Percentiles rank a stretch among this genome's conserved stretches.
These are phyloP conservation scores for Metridium senile DNA, from an alignment of 92 coral and sea anemone genomes.

Conservation along the genomic window DNA sequence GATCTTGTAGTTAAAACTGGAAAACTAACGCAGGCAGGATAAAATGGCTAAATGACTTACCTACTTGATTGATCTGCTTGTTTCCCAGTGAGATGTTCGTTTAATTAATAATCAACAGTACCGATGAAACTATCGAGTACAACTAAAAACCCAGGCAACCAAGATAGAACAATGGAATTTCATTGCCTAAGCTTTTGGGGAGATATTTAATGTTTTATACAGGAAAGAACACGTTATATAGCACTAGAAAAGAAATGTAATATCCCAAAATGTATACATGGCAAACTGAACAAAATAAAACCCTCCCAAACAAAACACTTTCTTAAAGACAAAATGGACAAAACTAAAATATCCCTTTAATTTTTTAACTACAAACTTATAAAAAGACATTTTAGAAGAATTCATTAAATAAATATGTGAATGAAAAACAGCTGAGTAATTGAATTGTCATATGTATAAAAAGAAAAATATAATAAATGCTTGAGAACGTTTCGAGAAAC, in stretches of 20 bases:
- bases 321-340: too few relatives aligned
- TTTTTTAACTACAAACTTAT: background rate
- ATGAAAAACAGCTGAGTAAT: background rate
- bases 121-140: background rate
- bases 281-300: too few relatives aligned
- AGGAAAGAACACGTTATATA: slow-evolving; percentile 30
- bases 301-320: too few relatives aligned
- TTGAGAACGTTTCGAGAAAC: background rate
- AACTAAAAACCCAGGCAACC: slow-evolving; percentile 17
- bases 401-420: background rate
- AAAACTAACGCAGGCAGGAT: too few relatives aligned
- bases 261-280: background rate
- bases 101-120: background rate
- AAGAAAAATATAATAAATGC: background rate
- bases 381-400: background rate
- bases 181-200: slow-evolving; percentile 13
- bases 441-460: too few relatives aligned
- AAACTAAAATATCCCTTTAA: too few relatives aligned
- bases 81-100: background rate
- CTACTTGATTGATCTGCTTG: background rate
- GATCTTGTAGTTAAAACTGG: too few relatives aligned
- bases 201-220: slow-evolving; percentile 22
- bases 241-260: slow-evolving; percentile 35
- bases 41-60: too few relatives aligned
- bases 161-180: slow-evolving; percentile 17